Conservation (phyloP, 2,113 vertebrate genomes). For the Heloderma charlesbogerti region DNA sequence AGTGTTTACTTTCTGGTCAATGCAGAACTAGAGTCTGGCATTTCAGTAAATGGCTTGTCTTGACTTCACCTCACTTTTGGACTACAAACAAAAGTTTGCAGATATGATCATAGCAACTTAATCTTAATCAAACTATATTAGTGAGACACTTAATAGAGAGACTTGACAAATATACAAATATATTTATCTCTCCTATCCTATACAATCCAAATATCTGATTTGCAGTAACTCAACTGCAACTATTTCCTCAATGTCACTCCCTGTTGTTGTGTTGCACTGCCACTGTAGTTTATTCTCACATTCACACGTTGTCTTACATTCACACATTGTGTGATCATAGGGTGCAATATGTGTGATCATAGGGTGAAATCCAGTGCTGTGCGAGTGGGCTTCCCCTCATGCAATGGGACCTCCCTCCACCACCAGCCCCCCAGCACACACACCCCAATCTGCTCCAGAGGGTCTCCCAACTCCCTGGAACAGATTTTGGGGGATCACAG, state of each 20-base stretch:
- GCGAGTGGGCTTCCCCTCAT: too few species aligned
- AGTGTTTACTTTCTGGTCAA: neutral
- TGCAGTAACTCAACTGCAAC: fast-evolving
- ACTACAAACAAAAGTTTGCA: too few species aligned
- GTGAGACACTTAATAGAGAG: neutral
- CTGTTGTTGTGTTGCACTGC: fast-evolving
- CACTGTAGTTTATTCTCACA: neutral
- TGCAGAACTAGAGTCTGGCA: neutral
- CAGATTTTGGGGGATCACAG: too few species aligned
- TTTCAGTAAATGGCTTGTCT: neutral
- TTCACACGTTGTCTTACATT: too few species aligned
- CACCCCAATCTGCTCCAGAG: too few species aligned
- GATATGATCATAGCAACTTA: too few species aligned
- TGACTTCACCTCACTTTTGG: neutral
- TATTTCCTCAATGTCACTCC: neutral
- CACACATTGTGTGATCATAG: too few species aligned
- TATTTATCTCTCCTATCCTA: neutral
- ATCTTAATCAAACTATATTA: neutral
- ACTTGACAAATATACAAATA: neutral
- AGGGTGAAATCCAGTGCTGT: too few species aligned
- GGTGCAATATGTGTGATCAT: fast-evolving
- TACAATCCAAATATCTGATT: neutral
- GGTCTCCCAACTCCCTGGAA: too few species aligned
- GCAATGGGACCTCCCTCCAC: too few species aligned
- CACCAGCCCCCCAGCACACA: too few species aligned